Base-by-base conservation (phyloP, 2,113 vertebrate genomes). In the Numida meleagris region DNA sequence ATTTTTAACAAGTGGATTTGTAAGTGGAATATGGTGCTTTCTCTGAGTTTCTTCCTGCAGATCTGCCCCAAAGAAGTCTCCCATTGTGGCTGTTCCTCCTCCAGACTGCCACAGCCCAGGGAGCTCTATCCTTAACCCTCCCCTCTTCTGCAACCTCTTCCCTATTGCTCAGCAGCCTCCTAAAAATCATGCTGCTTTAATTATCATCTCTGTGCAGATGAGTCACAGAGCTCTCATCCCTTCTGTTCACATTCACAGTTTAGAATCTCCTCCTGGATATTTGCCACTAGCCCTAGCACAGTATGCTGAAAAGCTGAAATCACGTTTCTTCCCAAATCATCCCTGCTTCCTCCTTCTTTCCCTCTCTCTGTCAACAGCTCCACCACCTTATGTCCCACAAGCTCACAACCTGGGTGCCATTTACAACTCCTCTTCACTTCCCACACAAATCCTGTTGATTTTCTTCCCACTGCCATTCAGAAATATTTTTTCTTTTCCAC, bases 121-220 rank as follows among this genome's bases (percentile, higher is more conserved):
- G 42, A 94, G 71, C 55, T 74, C 50, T 70, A 73, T 75, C 87
- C 75, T 80, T 79, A 91, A 13, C 75, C 86, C 50, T 91, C 55
- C 61, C 33, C 46, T 94, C 24, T 85, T 46, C 87, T 63, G 59
- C 87, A 89, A 67, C 57, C 72, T 63, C 68, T 55, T 85, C 68
- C 33, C 43, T 81, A 74, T 67, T 80, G 89, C 88, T 93, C 91
- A 90, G 89, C 91, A 96, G 93, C 86, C 63, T 92, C 71, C 91
- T 87, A 84, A 90, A 53, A 90, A 94, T 66, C 96, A 92, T 93
- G 94, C 93, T 95, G 95, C 78, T 96, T 95, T 95, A 95, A 96
- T 96, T 96, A 94, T 68, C 91, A 65, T 93, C 93, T 95, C 87
- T 70, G 84, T 66, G 45, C 0, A 0, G 84, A 94, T 96, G 96